These are phyloP conservation scores for Andrena hattorfiana DNA, from an alignment of 2,888 invertebrate genomes.

Conservation along the genomic window DNA sequence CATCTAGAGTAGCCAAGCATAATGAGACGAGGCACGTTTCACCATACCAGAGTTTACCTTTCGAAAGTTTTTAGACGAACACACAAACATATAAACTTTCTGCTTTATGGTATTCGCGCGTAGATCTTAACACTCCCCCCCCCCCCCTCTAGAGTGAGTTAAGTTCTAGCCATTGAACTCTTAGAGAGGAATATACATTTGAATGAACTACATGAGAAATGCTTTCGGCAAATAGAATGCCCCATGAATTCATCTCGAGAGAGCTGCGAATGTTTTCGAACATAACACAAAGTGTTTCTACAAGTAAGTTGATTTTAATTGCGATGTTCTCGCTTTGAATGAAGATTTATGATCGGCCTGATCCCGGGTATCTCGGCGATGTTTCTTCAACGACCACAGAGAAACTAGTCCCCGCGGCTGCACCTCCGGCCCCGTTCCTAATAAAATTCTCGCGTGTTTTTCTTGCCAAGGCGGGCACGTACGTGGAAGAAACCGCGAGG, in stretches of 20 bases:
- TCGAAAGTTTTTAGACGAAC: no score
- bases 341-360: background rate
- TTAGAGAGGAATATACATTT: background rate
- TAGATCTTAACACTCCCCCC: background rate
- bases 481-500: conserved; percentile 42
- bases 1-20: no score
- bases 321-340: background rate
- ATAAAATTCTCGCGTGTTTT: conserved; percentile 54
- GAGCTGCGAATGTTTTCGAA: background rate
- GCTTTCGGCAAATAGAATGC: background rate
- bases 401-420: conserved; percentile 19
- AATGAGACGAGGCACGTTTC: no score
- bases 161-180: background rate
- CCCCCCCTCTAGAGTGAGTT: background rate
- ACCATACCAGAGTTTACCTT: no score
- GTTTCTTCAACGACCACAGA: background rate
- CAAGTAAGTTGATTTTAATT: background rate
- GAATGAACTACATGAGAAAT: background rate
- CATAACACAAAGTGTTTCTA: background rate
- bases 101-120: no score
- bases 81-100: no score
- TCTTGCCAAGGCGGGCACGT: conserved; percentile 13
- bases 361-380: background rate
- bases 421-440: conserved; percentile 12
- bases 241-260: background rate